Conservation (phyloP, 2,113 vertebrate species). For the crab-eating macaque (Macaca fascicularis) region T2T-MFA8v1.1 NC_088377.1:174323001-174323500, state of each 20-base stretch:
- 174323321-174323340: not conserved
- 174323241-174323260: not conserved
- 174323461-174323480: not conserved
- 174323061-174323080: not conserved
- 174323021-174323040: conserved; percentile 1
- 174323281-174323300: not conserved
- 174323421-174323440: not conserved
- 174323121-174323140: not conserved
- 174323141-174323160: accelerated
- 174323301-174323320: not conserved
- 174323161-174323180: not conserved
- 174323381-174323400: not conserved
- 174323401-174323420: not conserved
- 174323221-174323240: not conserved
- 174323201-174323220: not conserved
- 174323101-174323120: conserved; percentile 14
- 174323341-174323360: not conserved
- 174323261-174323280: not conserved
- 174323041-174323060: conserved; percentile 39
- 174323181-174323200: not conserved
- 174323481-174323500: not conserved
- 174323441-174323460: too few species aligned
- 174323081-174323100: not conserved
- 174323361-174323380: not conserved
- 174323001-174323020: not conserved